A percentile compares a stretch with the other conserved stretches of the same genome.
These are phyloP conservation scores for Ephialtes manifestator DNA, from an alignment of 2,888 invertebrate species.

Conservation along the genomic window DNA sequence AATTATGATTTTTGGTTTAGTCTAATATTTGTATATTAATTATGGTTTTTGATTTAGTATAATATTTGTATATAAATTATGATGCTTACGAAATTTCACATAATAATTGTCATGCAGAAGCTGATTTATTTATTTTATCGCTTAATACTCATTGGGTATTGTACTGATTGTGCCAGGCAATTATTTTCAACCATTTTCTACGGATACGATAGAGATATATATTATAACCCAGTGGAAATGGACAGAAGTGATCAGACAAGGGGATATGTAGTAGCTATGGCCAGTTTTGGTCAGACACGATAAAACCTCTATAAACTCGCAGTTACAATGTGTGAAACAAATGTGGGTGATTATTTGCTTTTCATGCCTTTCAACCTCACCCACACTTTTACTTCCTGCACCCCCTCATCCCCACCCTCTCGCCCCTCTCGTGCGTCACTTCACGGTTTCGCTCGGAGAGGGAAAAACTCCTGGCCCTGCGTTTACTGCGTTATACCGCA, in stretches of 20 bases:
- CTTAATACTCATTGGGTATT: too few species aligned
- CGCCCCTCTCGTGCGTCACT: conserved; percentile 1
- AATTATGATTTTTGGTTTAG: too few species aligned
- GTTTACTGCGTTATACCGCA: conserved; percentile 8
- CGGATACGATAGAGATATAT: too few species aligned
- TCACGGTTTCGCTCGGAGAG: conserved; percentile 9
- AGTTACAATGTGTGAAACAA: neutral
- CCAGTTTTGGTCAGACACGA: neutral
- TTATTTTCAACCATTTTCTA: too few species aligned
- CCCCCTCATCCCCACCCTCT: neutral
- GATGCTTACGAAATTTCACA: too few species aligned
- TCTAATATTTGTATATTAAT: too few species aligned
- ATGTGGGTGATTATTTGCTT: conserved; percentile 24
- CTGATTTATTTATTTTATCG: too few species aligned
- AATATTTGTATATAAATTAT: too few species aligned
- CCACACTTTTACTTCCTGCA: neutral
- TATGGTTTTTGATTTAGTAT: too few species aligned
- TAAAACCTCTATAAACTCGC: neutral
- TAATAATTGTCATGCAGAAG: too few species aligned
- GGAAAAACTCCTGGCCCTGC: neutral
- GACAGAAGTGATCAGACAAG: neutral
- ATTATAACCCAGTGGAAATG: neutral
- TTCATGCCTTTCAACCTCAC: neutral
- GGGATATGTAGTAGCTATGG: neutral
- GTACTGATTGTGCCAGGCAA: too few species aligned